Evolutionary conservation across 1,140 invertebrate species (phyloP).

Genomic region (Drosophila athabasca): DNA sequence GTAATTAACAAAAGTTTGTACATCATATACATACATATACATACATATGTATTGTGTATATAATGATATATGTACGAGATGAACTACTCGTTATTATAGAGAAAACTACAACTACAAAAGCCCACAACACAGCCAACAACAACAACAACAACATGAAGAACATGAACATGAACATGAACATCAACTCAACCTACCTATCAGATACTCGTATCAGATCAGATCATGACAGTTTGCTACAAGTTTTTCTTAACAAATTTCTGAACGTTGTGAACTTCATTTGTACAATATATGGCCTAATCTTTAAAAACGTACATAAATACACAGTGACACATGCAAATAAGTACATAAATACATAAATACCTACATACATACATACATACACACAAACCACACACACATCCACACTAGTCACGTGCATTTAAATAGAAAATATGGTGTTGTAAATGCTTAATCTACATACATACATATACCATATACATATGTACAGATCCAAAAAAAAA

Average conservation of each 20-base stretch:
- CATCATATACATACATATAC: not conserved
- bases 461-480: conserved; percentile 9
- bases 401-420: conserved; percentile 49
- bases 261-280: conserved; percentile 62
- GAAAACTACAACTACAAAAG: not conserved
- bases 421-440: conserved; percentile 57
- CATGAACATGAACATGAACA: conserved; percentile 7
- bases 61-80: conserved; percentile 49
- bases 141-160: conserved; percentile 25
- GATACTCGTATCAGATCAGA: no score
- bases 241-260: conserved; percentile 51
- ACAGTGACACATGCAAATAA: conserved; percentile 16
- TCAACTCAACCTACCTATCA: not conserved
- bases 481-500: conserved; percentile 49
- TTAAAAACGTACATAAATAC: conserved; percentile 15
- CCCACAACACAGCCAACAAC: conserved; percentile 35
- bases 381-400: conserved; percentile 16
- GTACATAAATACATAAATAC: not conserved
- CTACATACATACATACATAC: not conserved
- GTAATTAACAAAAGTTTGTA: conserved; percentile 32
- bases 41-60: conserved; percentile 33
- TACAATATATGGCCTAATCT: conserved; percentile 31
- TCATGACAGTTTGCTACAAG: conserved; percentile 39
- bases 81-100: conserved; percentile 6
- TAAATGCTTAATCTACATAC: conserved; percentile 55